Evolutionary conservation across 64 coral and sea anemone species (phyloP), one percentile per base, ranked within the genome.

Genomic region (Montipora foliosa): DNA sequence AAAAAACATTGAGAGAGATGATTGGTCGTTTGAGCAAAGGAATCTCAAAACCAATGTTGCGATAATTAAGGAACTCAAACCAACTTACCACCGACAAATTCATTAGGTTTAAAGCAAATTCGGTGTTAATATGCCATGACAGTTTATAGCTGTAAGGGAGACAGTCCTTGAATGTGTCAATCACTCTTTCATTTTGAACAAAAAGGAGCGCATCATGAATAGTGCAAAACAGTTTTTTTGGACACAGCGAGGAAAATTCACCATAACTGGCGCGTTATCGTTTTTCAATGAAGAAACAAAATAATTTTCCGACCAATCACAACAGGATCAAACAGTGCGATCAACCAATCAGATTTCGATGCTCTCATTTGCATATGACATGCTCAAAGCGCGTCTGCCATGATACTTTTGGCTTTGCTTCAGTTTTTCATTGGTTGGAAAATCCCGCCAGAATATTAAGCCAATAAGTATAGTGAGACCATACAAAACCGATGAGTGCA

Each of bases 31-130:
- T 71, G 17, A 71, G 2, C 5, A 71, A 1, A 15, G 11, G 62
- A 67, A 14, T 15, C 11, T 71, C 21, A 71, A 24, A 71, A 21
- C 19, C 68, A 6, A 24, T 5, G 6, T 20, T 5, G 14, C 20
- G 68, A n/a, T 71, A 24, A 71, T n/a, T 24, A 78, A 5, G 10
- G 15, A 24, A 17, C 13, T 19, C 44, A 3, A 13, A 14, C 44
- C 15, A 78, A 47, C 76, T 19, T 46, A 78, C 44, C 14, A 49
- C 46, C 16, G 47, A 49, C 76, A 78, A 19, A 49, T 78, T 49
- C 76, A 78, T 78, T 78, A 78, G 19, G 46, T 76, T 45, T 78
- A 78, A 78, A 46, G 44, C 47, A 78, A 78, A 78, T 49, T 15
- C 19, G 49, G 1, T 19, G 47, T 47, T 14, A 6, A 49, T 50